Percentiles rank a stretch among this genome's conserved stretches.
These are phyloP conservation scores for Delia radicum DNA, from an alignment of 1,140 invertebrate genomes.

Conservation along the genomic window DNA sequence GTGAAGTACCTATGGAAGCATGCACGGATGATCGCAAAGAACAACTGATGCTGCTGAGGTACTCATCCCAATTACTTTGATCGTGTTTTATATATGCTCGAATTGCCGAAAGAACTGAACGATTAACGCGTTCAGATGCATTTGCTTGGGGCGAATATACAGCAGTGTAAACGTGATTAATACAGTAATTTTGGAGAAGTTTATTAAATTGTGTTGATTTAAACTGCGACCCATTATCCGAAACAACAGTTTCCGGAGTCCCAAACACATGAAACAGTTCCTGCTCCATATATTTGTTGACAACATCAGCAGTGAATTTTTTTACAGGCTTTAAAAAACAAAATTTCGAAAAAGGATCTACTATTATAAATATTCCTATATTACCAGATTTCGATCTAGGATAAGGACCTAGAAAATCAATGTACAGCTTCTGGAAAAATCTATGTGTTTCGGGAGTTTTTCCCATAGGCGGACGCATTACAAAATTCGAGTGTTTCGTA, in stretches of 20 bases:
- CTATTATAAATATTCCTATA: conserved; percentile 3
- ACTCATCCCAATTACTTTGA: conserved; percentile 7
- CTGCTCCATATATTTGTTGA: neutral
- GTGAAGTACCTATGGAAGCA: neutral
- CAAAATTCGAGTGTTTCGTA: neutral
- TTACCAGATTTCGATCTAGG: neutral
- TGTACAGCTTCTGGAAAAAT: conserved; percentile 1
- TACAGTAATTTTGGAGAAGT: neutral
- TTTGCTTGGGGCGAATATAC: conserved; percentile 24
- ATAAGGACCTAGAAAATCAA: conserved; percentile 14
- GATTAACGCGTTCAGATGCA: conserved; percentile 24
- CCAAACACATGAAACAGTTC: neutral
- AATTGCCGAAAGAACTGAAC: conserved; percentile 1
- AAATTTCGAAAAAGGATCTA: conserved; percentile 11
- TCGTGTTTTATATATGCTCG: conserved; percentile 1
- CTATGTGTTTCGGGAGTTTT: neutral
- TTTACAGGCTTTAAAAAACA: conserved; percentile 2
- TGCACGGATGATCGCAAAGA: neutral
- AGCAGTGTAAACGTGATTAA: conserved; percentile 13
- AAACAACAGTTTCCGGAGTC: neutral
- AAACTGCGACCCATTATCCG: neutral
- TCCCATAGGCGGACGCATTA: neutral
- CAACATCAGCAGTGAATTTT: neutral
- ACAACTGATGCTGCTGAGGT: neutral
- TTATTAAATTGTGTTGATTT: neutral